Base-by-base conservation (phyloP, 2,888 invertebrate species). In the Pimpla rufipes region DNA sequence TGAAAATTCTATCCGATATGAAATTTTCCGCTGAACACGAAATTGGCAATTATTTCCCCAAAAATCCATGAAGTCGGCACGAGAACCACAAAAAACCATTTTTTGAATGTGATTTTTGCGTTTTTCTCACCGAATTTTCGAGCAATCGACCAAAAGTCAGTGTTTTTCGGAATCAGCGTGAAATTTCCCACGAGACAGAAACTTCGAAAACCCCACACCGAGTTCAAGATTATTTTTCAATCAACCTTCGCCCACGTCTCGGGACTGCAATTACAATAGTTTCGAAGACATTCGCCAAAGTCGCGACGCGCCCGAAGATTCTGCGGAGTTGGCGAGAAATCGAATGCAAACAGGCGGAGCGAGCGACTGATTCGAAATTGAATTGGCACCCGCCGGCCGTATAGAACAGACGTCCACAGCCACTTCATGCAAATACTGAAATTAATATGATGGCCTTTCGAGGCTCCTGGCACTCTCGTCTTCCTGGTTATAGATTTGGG, bases 401-500 rank as follows among this genome's bases (percentile, higher is more conserved):
- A 66, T 23, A 10, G 59, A 50, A 29, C 59, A 47, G 55, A 55
- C 35, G 66, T 64, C 35, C 42, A 10, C 50, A 52, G 18, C 50
- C 29, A 50, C 50, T 23, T n/a, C 23, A 71, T 71, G 57, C 64
- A 81, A 76, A 81, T 71, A 76, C 75, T 57, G 81, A 81, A 81
- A 81, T 81, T 81, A 76, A 81, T 81, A 71, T 76, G 64, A 55
- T 71, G 55, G 75, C 55, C 45, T 35, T 62, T 64, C 55, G 55
- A 40, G 47, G 64, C 45, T 66, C 45, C 71, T 66, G 57, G 76
- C 64, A 66, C 76, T 64, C 57, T 71, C 70, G 70, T 70, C 55
- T 81, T 71, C 42, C 45, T 11, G 47, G 29, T 76, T 71, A 71
- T 66, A 11, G 47, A 16, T 66, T 40, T 45, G 35, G 37, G 10